Base-by-base conservation (phyloP, 2,113 vertebrate species). In the Aleadryas rufinucha region DNA sequence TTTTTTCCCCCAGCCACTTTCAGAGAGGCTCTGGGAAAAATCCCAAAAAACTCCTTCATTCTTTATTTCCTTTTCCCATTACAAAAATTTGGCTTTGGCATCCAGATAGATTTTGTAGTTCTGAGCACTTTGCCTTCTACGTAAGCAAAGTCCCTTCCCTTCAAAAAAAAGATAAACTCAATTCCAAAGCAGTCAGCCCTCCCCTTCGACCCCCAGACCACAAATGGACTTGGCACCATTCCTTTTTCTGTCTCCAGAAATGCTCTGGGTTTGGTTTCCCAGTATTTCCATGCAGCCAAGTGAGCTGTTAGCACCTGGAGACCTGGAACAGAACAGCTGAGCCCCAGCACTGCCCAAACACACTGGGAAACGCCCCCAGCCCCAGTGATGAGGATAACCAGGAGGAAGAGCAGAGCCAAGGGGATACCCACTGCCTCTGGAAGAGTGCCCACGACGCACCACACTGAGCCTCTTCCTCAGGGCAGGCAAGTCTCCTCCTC, bases 391-490 rank as follows among this genome's bases (percentile, higher is more conserved):
- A 61, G 70, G 52, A 35, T 33, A 79, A 57, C 7, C 24, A 50
- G 28, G 16, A 76, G 42, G 52, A 87, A 54, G 6, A 50, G 8
- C 61, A 76, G 45, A 71, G 84, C 18, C 42, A 53, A 56, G n/a
- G 16, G 22, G 35, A 60, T n/a, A 28, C 12, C 45, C 28, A 44
- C 0, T 6, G 16, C 4, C 13, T 22, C 17, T 22, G 28, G 77
- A 33, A 64, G 33, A 30, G 27, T 33, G 16, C 41, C 39, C 3
- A 1, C 13, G n/a, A 17, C 0, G 0, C 16, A n/a, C 15, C 42
- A 22, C 1, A 0, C 6, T 18, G 27, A 86, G 31, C 7, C 33
- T 17, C 28, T 20, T 30, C 15, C 72, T 72, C 16, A 14, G 35
- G 15, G 49, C 47, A 75, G 37, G 47, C 16, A 66, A 54, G 30